Evolutionary conservation across 2,797 vertebrate species (phyloP), one percentile per base, ranked within the genome.

Genomic region (Gadopsis marmoratus): DNA sequence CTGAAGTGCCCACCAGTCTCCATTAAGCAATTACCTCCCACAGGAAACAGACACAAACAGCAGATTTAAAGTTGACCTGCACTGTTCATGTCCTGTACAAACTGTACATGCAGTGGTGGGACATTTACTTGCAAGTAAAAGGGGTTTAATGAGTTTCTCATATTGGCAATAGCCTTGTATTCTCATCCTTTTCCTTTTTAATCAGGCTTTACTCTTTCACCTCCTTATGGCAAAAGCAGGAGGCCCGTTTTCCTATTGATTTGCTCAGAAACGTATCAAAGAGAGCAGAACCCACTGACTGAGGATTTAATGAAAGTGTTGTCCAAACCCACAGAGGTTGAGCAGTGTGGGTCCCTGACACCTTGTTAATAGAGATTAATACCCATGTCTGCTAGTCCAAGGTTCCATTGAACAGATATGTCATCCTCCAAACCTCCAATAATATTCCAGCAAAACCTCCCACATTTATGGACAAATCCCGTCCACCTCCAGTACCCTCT

Each of bases 21-120:
- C 83, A 86, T 87, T 84, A 81, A 82, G 69, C 78, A 80, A 71
- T 82, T 61, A 62, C 63, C 48, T 76, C 86, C 82, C 66, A 77
- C 59, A 71, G 67, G 23, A 71, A 59, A 41, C 74, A 71, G 84
- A 67, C 74, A 54, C 53, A 88, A 86, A 79, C 31, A 50, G 67
- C 71, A 78, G 78, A 91, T 86, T 86, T 83, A 88, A 75, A 66
- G 69, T 53, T 66, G 13, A 19, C 61, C 79, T 63, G 61, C 62
- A 45, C 48, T 62, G 45, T 66, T 26, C 71, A 12, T 41, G 59
- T 82, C 55, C 41, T 72, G 39, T 7, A 12, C 11, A 3, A 10
- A 41, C 67, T 53, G 50, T 26, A 43, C 39, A 41, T 41, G 59
- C 70, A 59, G 64, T 51, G 31, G 72, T 2, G 61, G 9, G 51